Percentiles rank a stretch among this genome's conserved stretches.
These are phyloP conservation scores for Sesamia inferens DNA, from an alignment of 2,888 invertebrate genomes.

Conservation along the genomic window DNA sequence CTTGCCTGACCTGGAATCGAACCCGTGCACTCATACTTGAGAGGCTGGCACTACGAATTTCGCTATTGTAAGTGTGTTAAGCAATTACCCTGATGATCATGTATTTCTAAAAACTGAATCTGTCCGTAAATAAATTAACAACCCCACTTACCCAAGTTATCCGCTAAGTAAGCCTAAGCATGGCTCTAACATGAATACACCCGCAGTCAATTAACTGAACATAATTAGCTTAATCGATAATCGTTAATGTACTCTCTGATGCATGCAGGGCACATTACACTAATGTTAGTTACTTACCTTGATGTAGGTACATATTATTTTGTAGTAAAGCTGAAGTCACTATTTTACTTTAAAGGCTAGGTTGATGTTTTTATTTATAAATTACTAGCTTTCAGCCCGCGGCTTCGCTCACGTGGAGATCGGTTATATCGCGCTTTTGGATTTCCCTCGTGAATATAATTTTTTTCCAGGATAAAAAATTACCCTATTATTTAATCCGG, in stretches of 20 bases:
- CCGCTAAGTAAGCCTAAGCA: conserved; percentile 23
- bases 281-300: conserved; percentile 39
- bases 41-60: too few species aligned
- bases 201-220: conserved; percentile 48
- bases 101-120: neutral
- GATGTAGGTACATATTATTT: conserved; percentile 4
- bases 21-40: too few species aligned
- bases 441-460: too few species aligned
- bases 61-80: too few species aligned
- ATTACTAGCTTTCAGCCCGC: too few species aligned
- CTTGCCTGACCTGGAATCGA: too few species aligned
- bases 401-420: too few species aligned
- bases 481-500: too few species aligned
- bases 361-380: too few species aligned
- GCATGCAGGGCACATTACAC: conserved; percentile 40
- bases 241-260: conserved; percentile 50
- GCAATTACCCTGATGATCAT: neutral
- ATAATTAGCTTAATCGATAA: conserved; percentile 55
- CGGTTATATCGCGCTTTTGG: too few species aligned
- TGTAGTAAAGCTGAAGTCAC: neutral
- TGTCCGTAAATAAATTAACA: conserved; percentile 10
- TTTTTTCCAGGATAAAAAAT: too few species aligned
- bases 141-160: conserved; percentile 17
- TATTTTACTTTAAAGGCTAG: too few species aligned
- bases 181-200: conserved; percentile 27